Evolutionary conservation across 1,140 invertebrate genomes (phyloP).

Genomic region (Drosophila ambigua): DNA sequence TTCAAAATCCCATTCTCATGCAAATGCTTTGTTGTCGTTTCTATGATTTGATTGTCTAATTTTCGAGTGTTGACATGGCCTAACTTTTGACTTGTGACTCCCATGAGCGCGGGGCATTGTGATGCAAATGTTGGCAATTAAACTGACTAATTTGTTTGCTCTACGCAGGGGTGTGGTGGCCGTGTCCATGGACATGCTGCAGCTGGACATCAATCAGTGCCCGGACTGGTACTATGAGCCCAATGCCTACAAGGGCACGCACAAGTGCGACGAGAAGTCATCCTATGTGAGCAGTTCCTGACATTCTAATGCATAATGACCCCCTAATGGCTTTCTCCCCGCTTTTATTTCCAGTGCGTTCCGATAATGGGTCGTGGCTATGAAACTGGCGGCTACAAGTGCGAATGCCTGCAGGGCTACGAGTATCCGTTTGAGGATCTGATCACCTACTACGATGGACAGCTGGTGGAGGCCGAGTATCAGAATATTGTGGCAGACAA

Average conservation of each 20-base stretch:
- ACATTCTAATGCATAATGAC: background rate
- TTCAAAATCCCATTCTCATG: constrained; percentile 50
- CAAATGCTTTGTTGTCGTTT: constrained; percentile 50
- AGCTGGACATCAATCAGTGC: constrained; percentile 98
- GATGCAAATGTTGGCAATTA: constrained; percentile 73
- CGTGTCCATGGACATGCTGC: constrained; percentile 95
- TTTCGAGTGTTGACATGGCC: constrained; percentile 72
- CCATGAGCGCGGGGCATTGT: constrained; percentile 43
- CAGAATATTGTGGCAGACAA: constrained; percentile 92
- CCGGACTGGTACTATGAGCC: constrained; percentile 93
- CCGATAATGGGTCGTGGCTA: constrained; percentile 96
- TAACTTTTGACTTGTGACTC: constrained; percentile 65
- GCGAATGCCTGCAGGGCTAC: constrained; percentile 98
- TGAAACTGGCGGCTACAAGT: constrained; percentile 98
- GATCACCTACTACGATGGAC: constrained; percentile 98
- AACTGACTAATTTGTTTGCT: constrained; percentile 77
- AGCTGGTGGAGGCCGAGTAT: constrained; percentile 97
- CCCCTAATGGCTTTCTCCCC: background rate
- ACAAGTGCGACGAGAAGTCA: constrained; percentile 95
- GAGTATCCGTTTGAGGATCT: constrained; percentile 98
- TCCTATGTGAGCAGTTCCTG: constrained; percentile 91
- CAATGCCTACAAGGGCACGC: constrained; percentile 97
- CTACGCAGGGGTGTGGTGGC: constrained; percentile 93
- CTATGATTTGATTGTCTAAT: constrained; percentile 68
- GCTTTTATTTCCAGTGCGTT: constrained; percentile 91